Conservation (phyloP, 1,140 invertebrate genomes). For the Heterodera schachtii region DNA sequence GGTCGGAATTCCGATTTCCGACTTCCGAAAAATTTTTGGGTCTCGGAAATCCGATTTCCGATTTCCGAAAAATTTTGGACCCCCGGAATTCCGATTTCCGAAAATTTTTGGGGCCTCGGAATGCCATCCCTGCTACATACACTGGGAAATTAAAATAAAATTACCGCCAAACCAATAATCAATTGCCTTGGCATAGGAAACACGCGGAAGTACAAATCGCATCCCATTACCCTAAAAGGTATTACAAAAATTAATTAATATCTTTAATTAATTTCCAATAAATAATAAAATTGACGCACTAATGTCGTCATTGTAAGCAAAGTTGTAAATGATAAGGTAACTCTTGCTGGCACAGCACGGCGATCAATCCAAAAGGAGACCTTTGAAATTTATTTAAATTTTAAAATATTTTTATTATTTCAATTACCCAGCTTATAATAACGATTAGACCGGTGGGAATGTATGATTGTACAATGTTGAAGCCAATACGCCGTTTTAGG, state of each 20-base stretch:
- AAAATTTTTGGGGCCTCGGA: no score
- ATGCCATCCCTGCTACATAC: no score
- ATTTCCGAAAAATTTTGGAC: no score
- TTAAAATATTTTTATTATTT: background rate
- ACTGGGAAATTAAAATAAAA: no score
- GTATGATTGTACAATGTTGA: slow-evolving; percentile 84
- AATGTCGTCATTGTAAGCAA: slow-evolving; percentile 59
- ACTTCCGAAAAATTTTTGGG: no score
- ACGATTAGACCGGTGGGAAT: slow-evolving; percentile 81
- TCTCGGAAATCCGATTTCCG: no score
- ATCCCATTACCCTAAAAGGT: slow-evolving; percentile 45
- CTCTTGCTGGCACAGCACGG: slow-evolving; percentile 60
- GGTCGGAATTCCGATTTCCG: no score
- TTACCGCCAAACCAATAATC: slow-evolving; percentile 53
- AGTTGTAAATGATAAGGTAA: slow-evolving; percentile 63
- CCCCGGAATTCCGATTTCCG: no score
- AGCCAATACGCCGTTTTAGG: slow-evolving; percentile 82
- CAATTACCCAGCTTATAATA: slow-evolving; percentile 79
- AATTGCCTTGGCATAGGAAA: slow-evolving; percentile 48
- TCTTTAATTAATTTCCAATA: slow-evolving; percentile 11
- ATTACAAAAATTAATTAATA: background rate
- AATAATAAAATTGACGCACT: slow-evolving; percentile 32
- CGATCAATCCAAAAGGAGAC: slow-evolving; percentile 65
- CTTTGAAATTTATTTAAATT: background rate
- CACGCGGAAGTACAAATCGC: slow-evolving; percentile 52